Percentiles rank a stretch among this genome's conserved stretches.
These are phyloP conservation scores for Phortica variegata DNA, from an alignment of 1,140 invertebrate genomes.

Conservation along the genomic window DNA sequence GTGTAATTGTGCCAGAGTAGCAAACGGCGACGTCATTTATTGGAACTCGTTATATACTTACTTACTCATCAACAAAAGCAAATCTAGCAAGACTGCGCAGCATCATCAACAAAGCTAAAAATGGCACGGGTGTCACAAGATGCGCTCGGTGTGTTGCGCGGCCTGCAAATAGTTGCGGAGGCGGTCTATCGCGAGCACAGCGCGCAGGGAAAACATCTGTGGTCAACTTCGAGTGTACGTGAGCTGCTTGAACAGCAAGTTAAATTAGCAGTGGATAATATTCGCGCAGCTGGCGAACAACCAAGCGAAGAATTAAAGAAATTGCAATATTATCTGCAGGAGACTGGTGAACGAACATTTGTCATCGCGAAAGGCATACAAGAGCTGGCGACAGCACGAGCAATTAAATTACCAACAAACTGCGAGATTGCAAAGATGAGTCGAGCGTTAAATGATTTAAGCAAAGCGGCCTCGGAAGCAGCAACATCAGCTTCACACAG, in stretches of 20 bases:
- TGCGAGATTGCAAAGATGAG: slow-evolving; percentile 24
- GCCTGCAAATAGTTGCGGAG: slow-evolving; percentile 63
- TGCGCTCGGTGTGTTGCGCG: slow-evolving; percentile 63
- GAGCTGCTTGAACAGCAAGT: slow-evolving; percentile 57
- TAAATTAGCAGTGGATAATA: slow-evolving; percentile 25
- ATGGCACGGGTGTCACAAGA: slow-evolving; percentile 59
- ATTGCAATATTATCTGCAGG: slow-evolving; percentile 30
- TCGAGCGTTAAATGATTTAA: slow-evolving; percentile 6
- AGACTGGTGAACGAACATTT: slow-evolving; percentile 39
- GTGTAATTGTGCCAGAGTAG: no score
- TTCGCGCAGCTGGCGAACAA: slow-evolving; percentile 43
- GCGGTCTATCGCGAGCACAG: slow-evolving; percentile 63
- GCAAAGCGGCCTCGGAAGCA: background rate
- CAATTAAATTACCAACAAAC: slow-evolving; percentile 24
- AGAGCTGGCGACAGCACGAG: slow-evolving; percentile 18
- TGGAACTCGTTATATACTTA: no score
- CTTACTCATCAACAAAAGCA: no score
- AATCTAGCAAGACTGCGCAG: no score
- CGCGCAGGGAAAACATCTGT: slow-evolving; percentile 60
- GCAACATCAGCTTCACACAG: background rate
- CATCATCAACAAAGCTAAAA: no score
- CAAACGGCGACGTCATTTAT: no score
- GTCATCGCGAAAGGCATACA: slow-evolving; percentile 40
- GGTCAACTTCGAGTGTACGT: slow-evolving; percentile 66
- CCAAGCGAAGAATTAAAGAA: slow-evolving; percentile 32